Percentiles rank a stretch among this genome's conserved stretches.
Conservation (phyloP, 2,888 invertebrate species). For the Melinopterus prodromus region DNA sequence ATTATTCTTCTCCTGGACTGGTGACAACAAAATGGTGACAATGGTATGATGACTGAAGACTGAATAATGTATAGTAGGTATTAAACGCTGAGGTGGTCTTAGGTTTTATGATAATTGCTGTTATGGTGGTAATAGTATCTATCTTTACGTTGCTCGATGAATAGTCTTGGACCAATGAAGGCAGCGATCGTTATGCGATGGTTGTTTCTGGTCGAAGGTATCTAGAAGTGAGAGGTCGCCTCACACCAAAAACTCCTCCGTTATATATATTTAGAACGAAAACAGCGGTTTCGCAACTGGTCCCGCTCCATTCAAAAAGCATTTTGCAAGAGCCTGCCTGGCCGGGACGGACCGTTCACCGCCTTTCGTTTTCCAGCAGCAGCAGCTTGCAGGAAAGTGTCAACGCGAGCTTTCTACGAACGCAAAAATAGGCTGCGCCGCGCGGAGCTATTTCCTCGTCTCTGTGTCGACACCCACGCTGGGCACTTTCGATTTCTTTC, state of each 20-base stretch:
- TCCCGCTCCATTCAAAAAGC: background rate
- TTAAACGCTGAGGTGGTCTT: too few species aligned
- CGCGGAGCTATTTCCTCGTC: background rate
- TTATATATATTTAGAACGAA: conserved; percentile 4
- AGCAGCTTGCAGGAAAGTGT: background rate
- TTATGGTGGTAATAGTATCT: too few species aligned
- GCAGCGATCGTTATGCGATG: background rate
- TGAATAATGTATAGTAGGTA: too few species aligned
- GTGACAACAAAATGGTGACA: too few species aligned
- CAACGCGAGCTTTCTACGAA: background rate
- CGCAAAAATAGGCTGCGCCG: background rate
- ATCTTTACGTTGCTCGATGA: too few species aligned
- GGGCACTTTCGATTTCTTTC: background rate
- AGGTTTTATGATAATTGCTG: too few species aligned
- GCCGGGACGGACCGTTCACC: background rate
- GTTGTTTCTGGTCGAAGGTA: background rate
- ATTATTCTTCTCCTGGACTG: too few species aligned
- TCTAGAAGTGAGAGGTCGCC: background rate
- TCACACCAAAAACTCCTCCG: conserved; percentile 4
- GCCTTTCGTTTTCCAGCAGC: background rate
- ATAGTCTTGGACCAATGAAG: background rate
- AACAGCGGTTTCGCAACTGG: background rate
- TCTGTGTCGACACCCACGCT: background rate
- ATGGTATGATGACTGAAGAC: too few species aligned
- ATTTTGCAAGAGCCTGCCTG: background rate